Base-by-base conservation (phyloP, 2,113 vertebrate genomes). In the Anser cygnoides region DNA sequence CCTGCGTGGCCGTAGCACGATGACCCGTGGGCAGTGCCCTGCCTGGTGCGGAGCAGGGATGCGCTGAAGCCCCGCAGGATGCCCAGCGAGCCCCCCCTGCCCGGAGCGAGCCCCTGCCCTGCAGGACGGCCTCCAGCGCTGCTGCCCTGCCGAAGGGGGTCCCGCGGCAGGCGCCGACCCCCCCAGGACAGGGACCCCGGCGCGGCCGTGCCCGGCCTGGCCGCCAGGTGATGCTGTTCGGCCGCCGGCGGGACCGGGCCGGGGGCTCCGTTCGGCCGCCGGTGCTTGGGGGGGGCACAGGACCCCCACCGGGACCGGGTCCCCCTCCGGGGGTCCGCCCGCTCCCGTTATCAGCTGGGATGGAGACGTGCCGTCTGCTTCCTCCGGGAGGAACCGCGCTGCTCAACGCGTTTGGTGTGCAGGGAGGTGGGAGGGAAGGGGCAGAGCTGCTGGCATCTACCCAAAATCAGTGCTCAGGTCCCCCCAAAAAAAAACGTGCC, bases 391-490 rank as follows among this genome's bases (percentile, higher is more conserved):
- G 25, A 9, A 37, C 26, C 12, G n/a, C 12, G 16, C 0, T 3
- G 46, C 49, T 17, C 39, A 23, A 9, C 1, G 15, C 7, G 3
- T 4, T 15, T 28, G 39, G 28, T 28, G 26, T 3, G 1, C 46
- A 39, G 65, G 39, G 29, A 6, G 2, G 4, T 11, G 86, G 6
- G 17, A 28, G 26, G 41, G 37, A 21, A n/a, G 10, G n/a, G n/a
- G 29, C 41, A 13, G 39, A 67, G 29, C 31, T 16, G 39, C 6
- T 11, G 46, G 46, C 46, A 49, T 49, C 46, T 43, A 3, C 49
- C 9, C 31, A 2, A 3, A 5, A 57, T 13, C 25, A 20, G 26
- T 0, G 4, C 21, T 26, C 0, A 5, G 15, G 26, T 3, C 33
- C 67, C 46, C 43, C 46, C 20, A 39, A 44, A 9, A 21, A 9